Evolutionary conservation across 2,888 invertebrate species (phyloP).

Genomic region (Campoplex nolae): DNA sequence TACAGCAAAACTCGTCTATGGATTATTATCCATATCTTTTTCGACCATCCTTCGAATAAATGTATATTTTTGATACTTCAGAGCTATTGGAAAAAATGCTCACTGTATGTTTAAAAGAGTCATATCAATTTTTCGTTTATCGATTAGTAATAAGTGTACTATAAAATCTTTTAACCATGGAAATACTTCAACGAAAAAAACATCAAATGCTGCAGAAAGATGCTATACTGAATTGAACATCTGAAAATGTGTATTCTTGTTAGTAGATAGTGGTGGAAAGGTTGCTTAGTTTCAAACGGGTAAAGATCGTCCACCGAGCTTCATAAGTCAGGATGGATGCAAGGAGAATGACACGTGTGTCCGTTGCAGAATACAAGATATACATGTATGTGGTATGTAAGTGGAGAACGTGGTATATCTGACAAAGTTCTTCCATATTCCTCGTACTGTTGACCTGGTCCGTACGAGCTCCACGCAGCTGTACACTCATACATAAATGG

Average conservation of each 20-base stretch:
- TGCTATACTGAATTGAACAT: neutral
- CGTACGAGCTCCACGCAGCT: conserved; percentile 16
- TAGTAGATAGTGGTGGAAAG: neutral
- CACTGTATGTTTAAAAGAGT: neutral
- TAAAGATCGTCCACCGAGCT: neutral
- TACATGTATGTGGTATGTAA: conserved; percentile 68
- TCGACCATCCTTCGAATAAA: conserved; percentile 24
- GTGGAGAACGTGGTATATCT: conserved; percentile 73
- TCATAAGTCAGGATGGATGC: neutral
- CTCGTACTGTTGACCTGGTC: conserved; percentile 75
- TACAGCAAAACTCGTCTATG: neutral
- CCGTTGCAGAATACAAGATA: conserved; percentile 55
- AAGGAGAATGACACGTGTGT: conserved; percentile 11
- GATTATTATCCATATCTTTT: neutral
- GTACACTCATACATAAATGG: conserved; percentile 4
- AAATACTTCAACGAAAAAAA: neutral
- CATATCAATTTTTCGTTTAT: neutral
- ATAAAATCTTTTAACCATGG: neutral
- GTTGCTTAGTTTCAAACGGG: neutral
- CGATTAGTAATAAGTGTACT: conserved; percentile 29
- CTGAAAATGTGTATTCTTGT: neutral
- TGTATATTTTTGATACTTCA: neutral
- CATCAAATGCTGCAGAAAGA: conserved; percentile 6
- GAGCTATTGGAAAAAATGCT: too few relatives aligned
- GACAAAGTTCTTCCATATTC: conserved; percentile 75